Conservation (phyloP, 2,113 vertebrate species). For the Microcebus lehilahytsara region DNA sequence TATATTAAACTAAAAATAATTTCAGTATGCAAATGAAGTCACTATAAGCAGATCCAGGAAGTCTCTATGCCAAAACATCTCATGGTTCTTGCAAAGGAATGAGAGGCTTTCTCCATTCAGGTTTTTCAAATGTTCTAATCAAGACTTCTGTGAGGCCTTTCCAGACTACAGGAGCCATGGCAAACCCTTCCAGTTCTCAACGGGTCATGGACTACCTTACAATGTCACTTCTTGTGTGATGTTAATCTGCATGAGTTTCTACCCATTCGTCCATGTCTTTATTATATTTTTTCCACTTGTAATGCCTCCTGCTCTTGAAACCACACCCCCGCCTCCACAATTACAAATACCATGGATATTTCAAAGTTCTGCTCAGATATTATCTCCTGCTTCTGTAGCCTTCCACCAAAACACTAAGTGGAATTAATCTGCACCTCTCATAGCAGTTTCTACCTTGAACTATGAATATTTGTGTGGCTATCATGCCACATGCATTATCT, state of each 20-base stretch:
- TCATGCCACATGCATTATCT: not conserved
- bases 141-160: not conserved
- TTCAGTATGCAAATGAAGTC: not conserved
- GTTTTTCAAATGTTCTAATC: not conserved
- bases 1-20: not conserved
- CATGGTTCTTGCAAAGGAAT: not conserved
- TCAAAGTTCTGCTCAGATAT: not conserved
- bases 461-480: not conserved
- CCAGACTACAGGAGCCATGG: not conserved
- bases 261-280: not conserved
- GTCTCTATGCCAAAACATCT: not conserved
- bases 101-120: not conserved
- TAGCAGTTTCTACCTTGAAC: not conserved
- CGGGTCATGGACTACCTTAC: not conserved
- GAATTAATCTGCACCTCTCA: not conserved
- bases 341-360: not conserved
- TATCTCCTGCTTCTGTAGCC: not conserved
- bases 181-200: not conserved
- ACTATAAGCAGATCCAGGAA: not conserved
- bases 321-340: not conserved
- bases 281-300: not conserved
- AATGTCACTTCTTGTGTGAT: not conserved
- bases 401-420: not conserved
- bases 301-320: not conserved
- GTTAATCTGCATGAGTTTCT: not conserved